These are phyloP conservation scores for Cephus rjabovi DNA, from an alignment of 2,888 invertebrate species.

Conservation along the genomic window DNA sequence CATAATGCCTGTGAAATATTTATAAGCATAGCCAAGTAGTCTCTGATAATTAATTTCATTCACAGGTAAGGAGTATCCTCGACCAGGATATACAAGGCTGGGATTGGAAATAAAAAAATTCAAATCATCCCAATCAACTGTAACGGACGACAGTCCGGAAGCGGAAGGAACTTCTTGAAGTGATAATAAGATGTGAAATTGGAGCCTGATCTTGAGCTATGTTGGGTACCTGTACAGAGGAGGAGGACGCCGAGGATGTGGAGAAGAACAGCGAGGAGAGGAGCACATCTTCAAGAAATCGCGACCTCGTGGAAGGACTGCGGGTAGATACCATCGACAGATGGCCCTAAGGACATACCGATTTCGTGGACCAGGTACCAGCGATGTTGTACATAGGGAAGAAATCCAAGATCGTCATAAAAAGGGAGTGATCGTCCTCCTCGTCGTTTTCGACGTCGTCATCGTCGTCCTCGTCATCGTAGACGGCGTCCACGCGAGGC, in stretches of 20 bases:
- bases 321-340: slow-evolving; percentile 47
- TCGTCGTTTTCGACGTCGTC: slow-evolving; percentile 20
- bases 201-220: background rate
- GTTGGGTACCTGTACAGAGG: slow-evolving; percentile 50
- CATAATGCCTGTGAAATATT: too few relatives aligned
- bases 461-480: slow-evolving; percentile 3
- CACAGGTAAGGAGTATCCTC: too few relatives aligned
- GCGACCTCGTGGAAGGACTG: slow-evolving; percentile 62
- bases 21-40: too few relatives aligned
- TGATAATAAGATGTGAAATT: background rate
- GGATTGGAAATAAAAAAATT: too few relatives aligned
- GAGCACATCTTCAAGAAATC: slow-evolving; percentile 21
- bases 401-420: slow-evolving; percentile 4
- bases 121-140: too few relatives aligned
- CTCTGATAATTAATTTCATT: too few relatives aligned
- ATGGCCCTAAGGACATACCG: slow-evolving; percentile 1
- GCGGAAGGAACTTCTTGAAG: too few relatives aligned
- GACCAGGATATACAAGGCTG: too few relatives aligned
- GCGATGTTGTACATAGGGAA: slow-evolving; percentile 18
- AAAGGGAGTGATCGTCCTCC: slow-evolving; percentile 8
- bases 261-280: slow-evolving; percentile 50
- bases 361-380: slow-evolving; percentile 11
- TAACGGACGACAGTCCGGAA: too few relatives aligned
- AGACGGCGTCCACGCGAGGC: too few relatives aligned
- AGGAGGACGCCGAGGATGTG: slow-evolving; percentile 65